A percentile compares a stretch with the other conserved stretches of the same genome.
phyloP scores from a whole-genome alignment of 2,113 vertebrate genomes.

The Empidonax traillii region DNA sequence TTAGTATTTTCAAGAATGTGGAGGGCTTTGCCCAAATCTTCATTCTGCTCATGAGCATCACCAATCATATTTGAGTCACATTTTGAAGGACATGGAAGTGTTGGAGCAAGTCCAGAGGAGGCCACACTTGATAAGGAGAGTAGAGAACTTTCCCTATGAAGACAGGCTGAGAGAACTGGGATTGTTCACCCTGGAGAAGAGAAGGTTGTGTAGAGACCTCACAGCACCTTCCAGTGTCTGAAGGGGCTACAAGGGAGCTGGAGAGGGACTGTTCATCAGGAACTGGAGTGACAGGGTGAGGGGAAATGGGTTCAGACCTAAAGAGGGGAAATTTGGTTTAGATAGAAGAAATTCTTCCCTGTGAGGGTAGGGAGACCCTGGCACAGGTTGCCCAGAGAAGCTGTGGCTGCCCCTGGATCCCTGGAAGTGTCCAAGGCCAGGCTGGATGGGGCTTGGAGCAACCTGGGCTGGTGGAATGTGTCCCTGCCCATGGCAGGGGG shows the following conservation, averaged over 20 bases:
- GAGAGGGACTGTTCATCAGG: not conserved
- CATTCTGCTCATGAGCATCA: not conserved
- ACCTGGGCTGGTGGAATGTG: not conserved
- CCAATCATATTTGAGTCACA: not conserved
- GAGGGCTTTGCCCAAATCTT: not conserved
- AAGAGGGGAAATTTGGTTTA: not conserved
- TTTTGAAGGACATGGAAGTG: not conserved
- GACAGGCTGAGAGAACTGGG: not conserved
- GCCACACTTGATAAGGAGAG: not conserved
- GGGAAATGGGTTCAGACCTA: fast-evolving
- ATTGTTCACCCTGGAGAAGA: not conserved
- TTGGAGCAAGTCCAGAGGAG: not conserved
- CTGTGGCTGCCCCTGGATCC: not conserved
- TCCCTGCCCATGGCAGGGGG: not conserved
- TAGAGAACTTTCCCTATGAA: not conserved
- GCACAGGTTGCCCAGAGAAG: not conserved
- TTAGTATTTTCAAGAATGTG: not conserved
- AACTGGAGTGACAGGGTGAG: not conserved
- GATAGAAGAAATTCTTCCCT: fast-evolving
- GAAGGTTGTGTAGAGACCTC: not conserved
- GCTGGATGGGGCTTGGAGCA: not conserved
- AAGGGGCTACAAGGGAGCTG: fast-evolving
- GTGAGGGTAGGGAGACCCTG: not conserved
- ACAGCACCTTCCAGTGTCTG: not conserved
- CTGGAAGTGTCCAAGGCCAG: not conserved